Percentiles rank a stretch among this genome's conserved stretches.
phyloP scores from a whole-genome alignment of 2,888 invertebrate genomes.

The Steinernema carpocapsae region DNA sequence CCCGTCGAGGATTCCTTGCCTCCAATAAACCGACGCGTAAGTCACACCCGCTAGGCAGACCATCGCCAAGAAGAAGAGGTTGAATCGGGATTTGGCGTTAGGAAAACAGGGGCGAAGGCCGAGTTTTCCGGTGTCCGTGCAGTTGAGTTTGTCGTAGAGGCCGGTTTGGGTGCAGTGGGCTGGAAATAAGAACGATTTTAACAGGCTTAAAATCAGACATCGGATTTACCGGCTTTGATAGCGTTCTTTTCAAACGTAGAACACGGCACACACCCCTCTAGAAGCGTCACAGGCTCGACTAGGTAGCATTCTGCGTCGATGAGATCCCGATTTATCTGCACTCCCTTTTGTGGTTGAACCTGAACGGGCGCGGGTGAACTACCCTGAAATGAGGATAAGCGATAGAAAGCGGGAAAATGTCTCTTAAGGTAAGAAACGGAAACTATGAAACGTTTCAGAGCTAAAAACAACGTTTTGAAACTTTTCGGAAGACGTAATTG shows the following conservation, averaged over 20 bases:
- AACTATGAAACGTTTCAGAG: background rate
- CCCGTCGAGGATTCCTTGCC: slow-evolving; percentile 15
- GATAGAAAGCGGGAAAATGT: background rate
- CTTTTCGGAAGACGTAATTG: too few relatives aligned
- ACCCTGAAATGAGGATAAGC: slow-evolving; percentile 13
- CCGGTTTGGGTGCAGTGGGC: slow-evolving; percentile 14
- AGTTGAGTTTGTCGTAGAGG: slow-evolving; percentile 31
- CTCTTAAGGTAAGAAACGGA: background rate
- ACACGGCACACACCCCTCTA: slow-evolving; percentile 1
- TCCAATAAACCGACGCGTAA: slow-evolving; percentile 19
- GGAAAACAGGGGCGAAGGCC: slow-evolving; percentile 22
- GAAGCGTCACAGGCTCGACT: background rate
- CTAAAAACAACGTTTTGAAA: too few relatives aligned
- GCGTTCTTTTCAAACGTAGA: slow-evolving; percentile 15
- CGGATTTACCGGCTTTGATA: slow-evolving; percentile 11
- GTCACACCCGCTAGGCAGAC: slow-evolving; percentile 10
- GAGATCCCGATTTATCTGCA: slow-evolving; percentile 26
- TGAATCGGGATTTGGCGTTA: slow-evolving; percentile 15
- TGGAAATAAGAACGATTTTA: background rate
- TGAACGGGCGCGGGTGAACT: slow-evolving; percentile 30
- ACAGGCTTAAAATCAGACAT: background rate
- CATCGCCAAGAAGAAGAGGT: slow-evolving; percentile 10
- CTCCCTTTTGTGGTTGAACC: slow-evolving; percentile 27
- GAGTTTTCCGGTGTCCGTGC: slow-evolving; percentile 18
- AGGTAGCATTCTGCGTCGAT: slow-evolving; percentile 26